phyloP scores from a whole-genome alignment of 1,140 invertebrate species.

The Mactra quadrangularis region DNA sequence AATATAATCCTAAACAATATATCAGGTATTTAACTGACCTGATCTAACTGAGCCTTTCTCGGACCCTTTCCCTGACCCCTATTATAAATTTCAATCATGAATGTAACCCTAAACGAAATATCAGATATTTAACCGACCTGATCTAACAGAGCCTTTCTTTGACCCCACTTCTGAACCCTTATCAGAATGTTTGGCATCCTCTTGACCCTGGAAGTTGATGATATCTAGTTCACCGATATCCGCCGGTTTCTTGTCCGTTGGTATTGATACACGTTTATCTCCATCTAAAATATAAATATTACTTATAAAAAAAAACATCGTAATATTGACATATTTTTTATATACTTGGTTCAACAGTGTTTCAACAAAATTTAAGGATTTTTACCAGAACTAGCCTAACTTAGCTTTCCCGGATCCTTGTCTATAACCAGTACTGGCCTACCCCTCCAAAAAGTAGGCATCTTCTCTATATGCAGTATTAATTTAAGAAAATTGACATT shows the following conservation, averaged over 20 bases:
- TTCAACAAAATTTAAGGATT: too few relatives aligned
- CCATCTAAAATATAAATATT: too few relatives aligned
- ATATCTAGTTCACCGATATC: slow-evolving; percentile 76
- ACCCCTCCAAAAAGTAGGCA: too few relatives aligned
- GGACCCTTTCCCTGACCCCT: too few relatives aligned
- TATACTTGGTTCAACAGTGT: background rate
- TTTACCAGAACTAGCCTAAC: too few relatives aligned
- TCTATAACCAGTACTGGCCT: too few relatives aligned
- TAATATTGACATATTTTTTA: background rate
- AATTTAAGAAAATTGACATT: too few relatives aligned
- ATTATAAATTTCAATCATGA: too few relatives aligned
- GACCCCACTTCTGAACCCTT: slow-evolving; percentile 41
- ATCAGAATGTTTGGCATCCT: slow-evolving; percentile 30
- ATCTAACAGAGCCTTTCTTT: slow-evolving; percentile 26
- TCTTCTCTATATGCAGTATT: too few relatives aligned
- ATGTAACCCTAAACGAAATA: too few relatives aligned
- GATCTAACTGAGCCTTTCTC: background rate
- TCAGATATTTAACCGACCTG: slow-evolving; percentile 30
- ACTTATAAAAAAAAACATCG: background rate
- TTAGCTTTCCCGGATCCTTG: too few relatives aligned
- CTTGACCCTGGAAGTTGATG: slow-evolving; percentile 72
- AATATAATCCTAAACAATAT: too few relatives aligned
- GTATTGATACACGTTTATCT: slow-evolving; percentile 66
- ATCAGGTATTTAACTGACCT: slow-evolving; percentile 31
- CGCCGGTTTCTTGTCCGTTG: slow-evolving; percentile 68